Conservation (phyloP, 2,113 vertebrate genomes). For the Ophthalmolycus amberensis region DNA sequence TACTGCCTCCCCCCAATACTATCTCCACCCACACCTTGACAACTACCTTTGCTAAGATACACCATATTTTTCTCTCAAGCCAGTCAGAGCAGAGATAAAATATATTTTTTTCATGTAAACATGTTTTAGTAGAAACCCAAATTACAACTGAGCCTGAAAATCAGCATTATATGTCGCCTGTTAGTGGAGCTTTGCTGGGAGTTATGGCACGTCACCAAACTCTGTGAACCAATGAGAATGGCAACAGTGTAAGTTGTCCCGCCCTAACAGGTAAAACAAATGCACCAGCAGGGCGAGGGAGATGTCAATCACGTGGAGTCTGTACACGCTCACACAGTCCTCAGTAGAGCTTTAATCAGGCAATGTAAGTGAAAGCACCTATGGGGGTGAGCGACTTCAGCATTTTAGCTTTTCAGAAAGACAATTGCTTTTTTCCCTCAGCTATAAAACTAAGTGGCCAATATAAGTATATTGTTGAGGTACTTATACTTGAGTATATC, state of each 20-base stretch:
- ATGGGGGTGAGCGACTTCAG: not conserved
- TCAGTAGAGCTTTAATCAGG: not conserved
- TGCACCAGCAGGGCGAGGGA: not conserved
- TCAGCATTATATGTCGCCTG: not conserved
- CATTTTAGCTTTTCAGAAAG: not conserved
- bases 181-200: not conserved
- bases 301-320: constrained; percentile 10
- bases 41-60: not conserved
- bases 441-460: not conserved
- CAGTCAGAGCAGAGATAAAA: not conserved
- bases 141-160: not conserved
- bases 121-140: too few relatives aligned
- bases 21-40: not conserved
- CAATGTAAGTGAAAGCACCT: not conserved
- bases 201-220: not conserved
- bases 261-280: not conserved
- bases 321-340: not conserved
- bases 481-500: not conserved
- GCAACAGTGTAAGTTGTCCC: not conserved
- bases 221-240: not conserved
- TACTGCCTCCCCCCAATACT: too few relatives aligned
- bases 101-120: too few relatives aligned
- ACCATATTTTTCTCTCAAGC: not conserved
- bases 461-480: not conserved
- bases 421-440: not conserved